Conservation (phyloP, 37 sponge, comb jelly and placozoan genomes). For the Amphimedon queenslandica region DNA sequence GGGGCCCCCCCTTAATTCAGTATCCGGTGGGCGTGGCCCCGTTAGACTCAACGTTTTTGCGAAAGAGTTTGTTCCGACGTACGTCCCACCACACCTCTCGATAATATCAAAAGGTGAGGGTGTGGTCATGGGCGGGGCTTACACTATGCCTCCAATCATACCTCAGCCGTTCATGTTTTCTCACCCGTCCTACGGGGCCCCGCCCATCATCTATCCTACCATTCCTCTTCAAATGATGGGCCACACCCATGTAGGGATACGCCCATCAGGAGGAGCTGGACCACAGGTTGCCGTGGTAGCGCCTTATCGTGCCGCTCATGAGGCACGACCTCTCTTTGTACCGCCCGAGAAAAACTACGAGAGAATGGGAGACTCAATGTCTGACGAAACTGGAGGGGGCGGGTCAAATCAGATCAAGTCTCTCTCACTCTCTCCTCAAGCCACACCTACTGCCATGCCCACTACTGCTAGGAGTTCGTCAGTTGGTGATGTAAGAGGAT, state of each 20-base stretch:
- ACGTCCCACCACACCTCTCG: background rate
- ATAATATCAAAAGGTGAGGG: slow-evolving; percentile 2
- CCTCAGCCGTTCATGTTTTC: background rate
- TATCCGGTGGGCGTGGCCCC: background rate
- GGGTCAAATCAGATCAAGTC: too few relatives aligned
- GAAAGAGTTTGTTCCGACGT: slow-evolving; percentile 4
- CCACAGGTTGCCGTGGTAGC: background rate
- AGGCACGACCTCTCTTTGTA: background rate
- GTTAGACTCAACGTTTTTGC: slow-evolving; percentile 9
- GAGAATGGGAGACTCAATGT: too few relatives aligned
- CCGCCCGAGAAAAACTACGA: background rate
- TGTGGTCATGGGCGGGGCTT: background rate
- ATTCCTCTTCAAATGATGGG: too few relatives aligned
- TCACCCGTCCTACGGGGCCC: background rate
- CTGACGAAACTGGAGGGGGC: too few relatives aligned
- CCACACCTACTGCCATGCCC: too few relatives aligned
- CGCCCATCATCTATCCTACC: background rate
- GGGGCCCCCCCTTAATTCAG: too few relatives aligned
- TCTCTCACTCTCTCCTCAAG: too few relatives aligned
- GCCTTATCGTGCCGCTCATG: background rate
- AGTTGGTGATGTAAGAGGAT: too few relatives aligned
- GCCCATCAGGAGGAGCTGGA: background rate
- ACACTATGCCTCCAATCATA: background rate
- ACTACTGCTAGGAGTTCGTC: too few relatives aligned
- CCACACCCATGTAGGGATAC: too few relatives aligned